These are phyloP conservation scores for Chironex yamaguchii DNA, from an alignment of 30 jellyfish, hydroid and myxozoan species.

Conservation along the genomic window DNA sequence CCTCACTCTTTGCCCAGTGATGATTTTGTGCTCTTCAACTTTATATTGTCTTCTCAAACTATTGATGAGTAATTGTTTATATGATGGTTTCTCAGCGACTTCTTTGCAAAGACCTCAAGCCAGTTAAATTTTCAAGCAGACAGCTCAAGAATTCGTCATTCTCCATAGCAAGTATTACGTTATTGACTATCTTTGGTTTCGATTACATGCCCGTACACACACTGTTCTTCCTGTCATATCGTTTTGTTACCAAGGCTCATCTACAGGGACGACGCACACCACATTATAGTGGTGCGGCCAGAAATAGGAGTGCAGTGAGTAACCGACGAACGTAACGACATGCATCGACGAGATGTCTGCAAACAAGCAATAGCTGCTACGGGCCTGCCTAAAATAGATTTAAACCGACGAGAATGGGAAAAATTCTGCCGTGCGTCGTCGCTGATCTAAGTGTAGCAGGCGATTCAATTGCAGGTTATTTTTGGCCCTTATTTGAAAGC, in stretches of 20 bases:
- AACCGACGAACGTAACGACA: too few species aligned
- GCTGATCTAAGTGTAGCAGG: too few species aligned
- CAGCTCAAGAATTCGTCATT: neutral
- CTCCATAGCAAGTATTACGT: neutral
- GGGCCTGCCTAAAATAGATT: too few species aligned
- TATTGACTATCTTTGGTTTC: neutral
- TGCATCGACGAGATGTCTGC: too few species aligned
- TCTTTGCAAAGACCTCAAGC: neutral
- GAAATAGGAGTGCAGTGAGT: too few species aligned
- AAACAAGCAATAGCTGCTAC: too few species aligned
- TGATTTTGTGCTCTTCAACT: neutral
- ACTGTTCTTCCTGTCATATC: neutral
- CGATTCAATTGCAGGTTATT: neutral
- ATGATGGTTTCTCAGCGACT: neutral
- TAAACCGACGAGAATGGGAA: too few species aligned
- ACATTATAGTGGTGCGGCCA: too few species aligned
- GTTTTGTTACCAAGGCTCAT: neutral
- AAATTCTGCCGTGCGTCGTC: too few species aligned
- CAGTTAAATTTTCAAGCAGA: neutral
- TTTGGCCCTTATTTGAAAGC: neutral
- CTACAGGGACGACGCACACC: too few species aligned
- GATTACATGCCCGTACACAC: too few species aligned
- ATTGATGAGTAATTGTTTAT: neutral
- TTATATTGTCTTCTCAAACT: neutral
- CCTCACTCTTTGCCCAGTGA: neutral